Evolutionary conservation across 1,140 invertebrate species (phyloP).

Genomic region (Drosophila novamexicana): DNA sequence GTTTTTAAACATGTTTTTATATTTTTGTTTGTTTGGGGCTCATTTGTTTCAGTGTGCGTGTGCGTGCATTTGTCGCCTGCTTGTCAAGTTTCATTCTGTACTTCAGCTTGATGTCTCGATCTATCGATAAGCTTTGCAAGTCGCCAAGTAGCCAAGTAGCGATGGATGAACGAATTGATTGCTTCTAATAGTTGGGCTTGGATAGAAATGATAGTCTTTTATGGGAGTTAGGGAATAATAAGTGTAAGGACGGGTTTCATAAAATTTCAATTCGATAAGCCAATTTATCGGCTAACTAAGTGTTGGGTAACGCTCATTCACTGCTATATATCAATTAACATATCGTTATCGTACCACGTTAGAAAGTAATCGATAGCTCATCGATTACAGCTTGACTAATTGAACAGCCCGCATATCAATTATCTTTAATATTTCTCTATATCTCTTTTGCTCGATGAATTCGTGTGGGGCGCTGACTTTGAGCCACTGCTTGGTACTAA

Average conservation of each 20-base stretch:
- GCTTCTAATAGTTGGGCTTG: too few relatives aligned
- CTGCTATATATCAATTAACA: too few relatives aligned
- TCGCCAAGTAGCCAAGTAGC: background rate
- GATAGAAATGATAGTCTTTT: too few relatives aligned
- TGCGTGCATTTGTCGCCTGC: conserved; percentile 8
- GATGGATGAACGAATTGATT: background rate
- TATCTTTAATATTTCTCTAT: background rate
- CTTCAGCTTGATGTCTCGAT: background rate
- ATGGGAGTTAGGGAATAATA: background rate
- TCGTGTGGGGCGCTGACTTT: conserved; percentile 42
- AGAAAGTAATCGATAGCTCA: background rate
- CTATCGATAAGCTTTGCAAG: conserved; percentile 13
- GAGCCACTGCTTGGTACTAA: conserved; percentile 46
- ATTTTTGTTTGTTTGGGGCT: conserved; percentile 59
- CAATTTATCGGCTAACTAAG: too few relatives aligned
- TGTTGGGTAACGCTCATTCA: too few relatives aligned
- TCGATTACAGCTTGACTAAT: background rate
- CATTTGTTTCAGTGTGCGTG: conserved; percentile 48
- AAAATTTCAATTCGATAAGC: too few relatives aligned
- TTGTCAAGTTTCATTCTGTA: conserved; percentile 1
- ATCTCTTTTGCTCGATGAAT: conserved; percentile 5
- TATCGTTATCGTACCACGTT: too few relatives aligned
- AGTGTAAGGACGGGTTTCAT: too few relatives aligned
- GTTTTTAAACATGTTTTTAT: conserved; percentile 27
- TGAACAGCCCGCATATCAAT: background rate